Percentiles rank a stretch among this genome's conserved stretches.
Evolutionary conservation across 2,113 vertebrate genomes (phyloP).

Genomic region (Pachyramphus minor): DNA sequence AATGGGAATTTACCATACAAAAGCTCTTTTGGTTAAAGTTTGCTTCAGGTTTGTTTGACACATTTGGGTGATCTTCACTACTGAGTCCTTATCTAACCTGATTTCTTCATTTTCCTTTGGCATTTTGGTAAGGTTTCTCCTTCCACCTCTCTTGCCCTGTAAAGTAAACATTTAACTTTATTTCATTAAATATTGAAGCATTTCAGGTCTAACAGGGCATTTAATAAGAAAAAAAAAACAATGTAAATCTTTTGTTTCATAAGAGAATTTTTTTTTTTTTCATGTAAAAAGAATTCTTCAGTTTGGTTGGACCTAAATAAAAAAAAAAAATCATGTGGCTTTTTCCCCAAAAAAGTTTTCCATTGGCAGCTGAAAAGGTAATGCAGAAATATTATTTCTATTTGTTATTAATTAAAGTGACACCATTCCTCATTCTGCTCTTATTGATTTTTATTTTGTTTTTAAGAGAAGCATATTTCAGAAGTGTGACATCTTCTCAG

Average conservation of each 20-base stretch:
- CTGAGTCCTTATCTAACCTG: not conserved
- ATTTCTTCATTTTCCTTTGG: not conserved
- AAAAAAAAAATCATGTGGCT: not conserved
- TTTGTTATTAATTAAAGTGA: not conserved
- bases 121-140: not conserved
- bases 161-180: not conserved
- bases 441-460: not conserved
- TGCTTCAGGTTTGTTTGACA: not conserved
- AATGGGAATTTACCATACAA: not conserved
- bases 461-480: not conserved
- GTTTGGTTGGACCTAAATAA: not conserved
- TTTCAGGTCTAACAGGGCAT: not conserved
- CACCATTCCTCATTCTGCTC: not conserved
- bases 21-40: not conserved
- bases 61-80: not conserved
- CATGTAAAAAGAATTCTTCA: not conserved
- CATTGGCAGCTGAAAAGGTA: not conserved
- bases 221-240: not conserved
- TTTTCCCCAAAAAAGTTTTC: not conserved
- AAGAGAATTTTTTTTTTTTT: not conserved
- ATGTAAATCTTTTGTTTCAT: not conserved
- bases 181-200: not conserved
- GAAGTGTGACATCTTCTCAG: not conserved
- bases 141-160: fast-evolving
- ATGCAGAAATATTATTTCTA: not conserved